Conservation (phyloP, 2,797 vertebrate species). For the Ptychadena robeensis region DNA sequence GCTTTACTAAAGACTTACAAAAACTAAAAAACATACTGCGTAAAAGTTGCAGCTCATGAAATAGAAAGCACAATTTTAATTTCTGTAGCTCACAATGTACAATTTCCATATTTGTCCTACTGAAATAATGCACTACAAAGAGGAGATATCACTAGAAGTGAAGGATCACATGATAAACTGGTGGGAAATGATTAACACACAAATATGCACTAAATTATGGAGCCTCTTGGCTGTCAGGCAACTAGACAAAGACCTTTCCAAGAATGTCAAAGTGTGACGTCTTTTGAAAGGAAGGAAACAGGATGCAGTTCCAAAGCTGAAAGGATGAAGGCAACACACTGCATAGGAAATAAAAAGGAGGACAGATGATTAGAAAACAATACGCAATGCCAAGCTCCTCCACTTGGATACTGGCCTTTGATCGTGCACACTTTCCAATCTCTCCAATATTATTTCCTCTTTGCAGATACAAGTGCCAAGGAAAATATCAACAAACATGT, state of each 20-base stretch:
- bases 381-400: slow-evolving; percentile 65
- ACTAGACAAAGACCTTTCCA: slow-evolving; percentile 51
- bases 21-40: too few species aligned
- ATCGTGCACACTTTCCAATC: slow-evolving; percentile 64
- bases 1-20: too few species aligned
- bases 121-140: too few species aligned
- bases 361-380: slow-evolving; percentile 62
- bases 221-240: slow-evolving; percentile 1
- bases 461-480: slow-evolving; percentile 61
- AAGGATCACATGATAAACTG: too few species aligned
- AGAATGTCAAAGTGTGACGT: slow-evolving; percentile 54
- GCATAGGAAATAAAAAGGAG: slow-evolving; percentile 65
- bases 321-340: slow-evolving; percentile 62
- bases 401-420: slow-evolving; percentile 62
- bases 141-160: too few species aligned
- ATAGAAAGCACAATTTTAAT: too few species aligned
- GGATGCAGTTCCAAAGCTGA: slow-evolving; percentile 68
- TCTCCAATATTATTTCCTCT: slow-evolving; percentile 70
- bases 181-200: slow-evolving; percentile 13
- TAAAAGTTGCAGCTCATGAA: too few species aligned
- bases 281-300: slow-evolving; percentile 67
- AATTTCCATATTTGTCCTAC: too few species aligned
- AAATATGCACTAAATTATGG: slow-evolving; percentile 9
- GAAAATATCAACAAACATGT: slow-evolving; percentile 63
- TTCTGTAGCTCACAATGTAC: too few species aligned